phyloP scores from a whole-genome alignment of 1,140 invertebrate genomes.

The Diplogasteroides magnus region DNA sequence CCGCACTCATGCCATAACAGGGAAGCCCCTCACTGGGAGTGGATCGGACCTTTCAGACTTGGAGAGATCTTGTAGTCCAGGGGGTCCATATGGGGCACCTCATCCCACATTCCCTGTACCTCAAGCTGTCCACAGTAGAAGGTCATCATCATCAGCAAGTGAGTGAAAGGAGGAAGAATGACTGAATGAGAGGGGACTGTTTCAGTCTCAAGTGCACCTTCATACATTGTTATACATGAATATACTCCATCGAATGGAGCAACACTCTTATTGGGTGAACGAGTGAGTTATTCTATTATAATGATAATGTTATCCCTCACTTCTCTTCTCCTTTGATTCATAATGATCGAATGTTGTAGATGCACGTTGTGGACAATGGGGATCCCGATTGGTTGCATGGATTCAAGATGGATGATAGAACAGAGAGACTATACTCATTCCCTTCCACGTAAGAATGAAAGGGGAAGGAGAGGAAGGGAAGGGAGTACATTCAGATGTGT shows the following conservation, averaged over 20 bases:
- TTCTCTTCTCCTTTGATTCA: not conserved
- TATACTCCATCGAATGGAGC: constrained; percentile 33
- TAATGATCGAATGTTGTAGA: not conserved
- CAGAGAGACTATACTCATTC: constrained; percentile 45
- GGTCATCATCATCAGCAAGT: not conserved
- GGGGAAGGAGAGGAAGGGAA: not conserved
- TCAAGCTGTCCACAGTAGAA: not conserved
- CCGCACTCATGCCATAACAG: constrained; percentile 10
- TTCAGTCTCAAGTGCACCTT: not conserved
- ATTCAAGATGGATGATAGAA: constrained; percentile 37
- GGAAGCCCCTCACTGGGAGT: constrained; percentile 11
- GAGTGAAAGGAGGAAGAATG: not conserved
- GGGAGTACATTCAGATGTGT: constrained; percentile 32
- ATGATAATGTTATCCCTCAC: not conserved
- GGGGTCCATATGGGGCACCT: constrained; percentile 17
- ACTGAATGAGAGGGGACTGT: not conserved
- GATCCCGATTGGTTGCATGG: constrained; percentile 55
- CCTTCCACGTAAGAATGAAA: constrained; percentile 36
- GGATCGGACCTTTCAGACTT: constrained; percentile 24
- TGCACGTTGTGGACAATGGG: constrained; percentile 51
- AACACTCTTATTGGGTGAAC: constrained; percentile 40
- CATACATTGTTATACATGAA: constrained; percentile 49
- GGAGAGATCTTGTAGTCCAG: constrained; percentile 20
- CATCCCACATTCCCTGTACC: not conserved
- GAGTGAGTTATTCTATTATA: constrained; percentile 7